Base-by-base conservation (phyloP, 2,797 vertebrate species). In the Peromyscus nudipes region DNA sequence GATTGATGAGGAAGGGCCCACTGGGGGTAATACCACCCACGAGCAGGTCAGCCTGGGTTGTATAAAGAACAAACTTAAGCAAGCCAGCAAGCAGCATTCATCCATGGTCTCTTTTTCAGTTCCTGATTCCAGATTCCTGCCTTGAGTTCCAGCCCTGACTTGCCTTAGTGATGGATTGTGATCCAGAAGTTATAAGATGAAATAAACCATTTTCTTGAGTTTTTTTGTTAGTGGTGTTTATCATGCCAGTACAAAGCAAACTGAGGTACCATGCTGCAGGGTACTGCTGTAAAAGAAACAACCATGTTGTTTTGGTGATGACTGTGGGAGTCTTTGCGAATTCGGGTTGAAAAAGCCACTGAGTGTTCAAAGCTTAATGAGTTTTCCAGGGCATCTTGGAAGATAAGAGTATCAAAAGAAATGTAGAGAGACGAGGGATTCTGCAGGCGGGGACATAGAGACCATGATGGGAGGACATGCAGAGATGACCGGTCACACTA, bases 1-100 rank as follows among this genome's bases (percentile, higher is more conserved):
- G 49, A 80, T 23, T 80, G 31, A 12, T 55, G 17, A 55, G 10
- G 5, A 65, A 65, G 60, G 37, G 16, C 27, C 4, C 27, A 43
- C 60, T 31, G 27, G 0, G 4, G 37, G 5, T 13, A 11, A 2
- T 46, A 23, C 5, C 7, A 6, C 60, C 4, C 10, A 29, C 11
- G 27, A 46, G 10, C 82, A 84, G 60, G 6, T 46, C 6, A 3
- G 6, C 25, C 43, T 46, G 43, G 27, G 4, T 65, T 84, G 40
- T 31, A 84, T 83, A 65, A 46, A 84, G 65, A 64, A 0, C 14
- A 62, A 29, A 4, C 4, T 62, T 8, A 29, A 31, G 29, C 29
- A 43, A 43, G 27, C 4, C 37, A 83, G 14, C 9, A 11, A 29
- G 27, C 73, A 75, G 73, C 55, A 49, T 84, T 21, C 16, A 43